phyloP scores from a whole-genome alignment of 2,797 vertebrate species.

The Corythornis leucogaster region DNA sequence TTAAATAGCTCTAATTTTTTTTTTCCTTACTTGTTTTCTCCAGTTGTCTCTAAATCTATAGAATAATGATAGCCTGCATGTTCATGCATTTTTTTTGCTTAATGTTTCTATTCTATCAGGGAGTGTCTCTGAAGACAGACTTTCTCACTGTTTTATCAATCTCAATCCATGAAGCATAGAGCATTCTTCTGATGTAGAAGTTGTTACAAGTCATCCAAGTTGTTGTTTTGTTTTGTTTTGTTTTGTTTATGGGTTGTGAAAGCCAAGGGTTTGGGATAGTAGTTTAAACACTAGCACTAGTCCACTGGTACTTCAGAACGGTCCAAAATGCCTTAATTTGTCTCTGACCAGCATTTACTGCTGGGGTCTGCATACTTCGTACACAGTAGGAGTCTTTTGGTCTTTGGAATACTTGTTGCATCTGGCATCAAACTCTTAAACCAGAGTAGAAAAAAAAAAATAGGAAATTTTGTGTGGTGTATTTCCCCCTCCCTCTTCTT shows the following conservation, averaged over 20 bases:
- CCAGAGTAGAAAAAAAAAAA: background rate
- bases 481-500: background rate
- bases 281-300: background rate
- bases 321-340: background rate
- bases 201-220: background rate
- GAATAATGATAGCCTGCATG: background rate
- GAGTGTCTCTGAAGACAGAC: background rate
- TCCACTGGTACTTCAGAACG: background rate
- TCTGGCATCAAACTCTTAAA: background rate
- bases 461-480: too few relatives aligned
- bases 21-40: background rate
- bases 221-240: background rate
- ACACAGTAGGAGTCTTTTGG: background rate
- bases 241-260: background rate
- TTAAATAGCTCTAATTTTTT: background rate
- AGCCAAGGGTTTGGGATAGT: background rate
- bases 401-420: background rate
- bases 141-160: background rate
- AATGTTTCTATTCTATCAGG: background rate
- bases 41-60: background rate
- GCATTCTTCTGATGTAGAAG: background rate
- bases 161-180: background rate
- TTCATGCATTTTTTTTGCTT: background rate
- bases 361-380: background rate
- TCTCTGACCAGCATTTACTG: background rate